A percentile compares a stretch with the other conserved stretches of the same genome.
Conservation (phyloP, 1,140 invertebrate species). For the Drosophila nasuta region DNA sequence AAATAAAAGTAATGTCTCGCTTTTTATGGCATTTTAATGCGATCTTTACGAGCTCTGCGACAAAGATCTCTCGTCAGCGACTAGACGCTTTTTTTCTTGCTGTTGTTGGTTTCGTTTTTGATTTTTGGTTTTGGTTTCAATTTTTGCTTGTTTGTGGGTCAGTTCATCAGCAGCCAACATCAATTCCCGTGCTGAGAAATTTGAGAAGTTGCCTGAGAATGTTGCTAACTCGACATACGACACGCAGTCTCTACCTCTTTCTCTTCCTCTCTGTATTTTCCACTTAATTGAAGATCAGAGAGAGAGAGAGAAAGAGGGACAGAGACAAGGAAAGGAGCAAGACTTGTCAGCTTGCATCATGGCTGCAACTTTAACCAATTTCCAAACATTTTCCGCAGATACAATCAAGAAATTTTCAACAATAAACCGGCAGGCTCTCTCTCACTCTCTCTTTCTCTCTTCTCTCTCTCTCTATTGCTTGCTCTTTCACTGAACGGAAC, state of each 20-base stretch:
- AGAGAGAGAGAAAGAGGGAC: not conserved
- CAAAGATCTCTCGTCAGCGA: slow-evolving; percentile 56
- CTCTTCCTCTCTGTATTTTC: not conserved
- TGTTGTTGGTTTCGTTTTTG: not conserved
- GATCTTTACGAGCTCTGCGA: slow-evolving; percentile 68
- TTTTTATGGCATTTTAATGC: slow-evolving; percentile 74
- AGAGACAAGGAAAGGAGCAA: slow-evolving; percentile 3
- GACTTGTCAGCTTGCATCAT: slow-evolving; percentile 27
- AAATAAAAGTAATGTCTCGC: slow-evolving; percentile 65
- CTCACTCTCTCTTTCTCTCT: not conserved
- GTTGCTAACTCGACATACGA: not conserved
- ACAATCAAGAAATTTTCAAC: slow-evolving; percentile 68
- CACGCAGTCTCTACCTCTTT: not conserved
- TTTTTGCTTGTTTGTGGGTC: slow-evolving; percentile 30
- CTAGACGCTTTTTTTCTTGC: slow-evolving; percentile 3
- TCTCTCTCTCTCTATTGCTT: too few relatives aligned
- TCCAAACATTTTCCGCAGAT: slow-evolving; percentile 57
- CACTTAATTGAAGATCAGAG: not conserved
- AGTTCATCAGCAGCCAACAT: slow-evolving; percentile 11
- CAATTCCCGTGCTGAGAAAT: not conserved
- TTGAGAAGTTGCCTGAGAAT: slow-evolving; percentile 16
- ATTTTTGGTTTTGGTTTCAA: slow-evolving; percentile 15
- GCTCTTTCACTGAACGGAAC: slow-evolving; percentile 36
- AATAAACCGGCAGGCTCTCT: slow-evolving; percentile 58
- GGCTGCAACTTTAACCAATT: slow-evolving; percentile 49